Evolutionary conservation across 2,113 vertebrate species (phyloP).

Genomic region (Melanerpes formicivorus): DNA sequence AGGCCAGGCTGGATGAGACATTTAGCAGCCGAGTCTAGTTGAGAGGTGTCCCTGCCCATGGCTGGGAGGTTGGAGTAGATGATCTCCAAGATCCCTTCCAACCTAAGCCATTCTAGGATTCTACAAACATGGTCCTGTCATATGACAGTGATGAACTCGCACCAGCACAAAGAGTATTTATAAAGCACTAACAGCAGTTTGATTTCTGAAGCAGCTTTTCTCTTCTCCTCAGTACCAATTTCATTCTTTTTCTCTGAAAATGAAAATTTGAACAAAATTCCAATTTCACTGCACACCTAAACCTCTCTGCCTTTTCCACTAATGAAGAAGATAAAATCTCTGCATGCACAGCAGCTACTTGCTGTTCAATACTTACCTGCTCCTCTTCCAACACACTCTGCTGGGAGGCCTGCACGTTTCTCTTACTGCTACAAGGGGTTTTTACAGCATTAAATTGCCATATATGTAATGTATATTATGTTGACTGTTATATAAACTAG

Average conservation of each 20-base stretch:
- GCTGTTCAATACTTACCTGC: neutral
- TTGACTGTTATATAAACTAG: neutral
- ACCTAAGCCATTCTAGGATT: no score
- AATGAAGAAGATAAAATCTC: neutral
- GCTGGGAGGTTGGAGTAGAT: no score
- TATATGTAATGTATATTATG: accelerated
- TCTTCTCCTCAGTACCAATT: neutral
- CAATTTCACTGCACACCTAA: neutral
- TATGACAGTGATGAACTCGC: neutral
- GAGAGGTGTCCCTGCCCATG: no score
- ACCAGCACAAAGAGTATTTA: neutral
- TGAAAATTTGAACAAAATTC: neutral
- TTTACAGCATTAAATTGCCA: neutral
- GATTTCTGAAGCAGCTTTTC: neutral
- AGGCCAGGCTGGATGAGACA: no score
- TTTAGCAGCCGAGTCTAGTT: no score
- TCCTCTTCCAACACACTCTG: neutral
- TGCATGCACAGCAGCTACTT: neutral
- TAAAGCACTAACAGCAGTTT: neutral
- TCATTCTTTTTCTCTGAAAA: neutral
- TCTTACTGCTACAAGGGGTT: neutral
- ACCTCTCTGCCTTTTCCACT: neutral
- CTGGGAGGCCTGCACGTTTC: neutral
- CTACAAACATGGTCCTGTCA: neutral
- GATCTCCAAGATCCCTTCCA: no score